Evolutionary conservation across 2,113 vertebrate genomes (phyloP), one percentile per base, ranked within the genome.

Genomic region (Poecile atricapillus): DNA sequence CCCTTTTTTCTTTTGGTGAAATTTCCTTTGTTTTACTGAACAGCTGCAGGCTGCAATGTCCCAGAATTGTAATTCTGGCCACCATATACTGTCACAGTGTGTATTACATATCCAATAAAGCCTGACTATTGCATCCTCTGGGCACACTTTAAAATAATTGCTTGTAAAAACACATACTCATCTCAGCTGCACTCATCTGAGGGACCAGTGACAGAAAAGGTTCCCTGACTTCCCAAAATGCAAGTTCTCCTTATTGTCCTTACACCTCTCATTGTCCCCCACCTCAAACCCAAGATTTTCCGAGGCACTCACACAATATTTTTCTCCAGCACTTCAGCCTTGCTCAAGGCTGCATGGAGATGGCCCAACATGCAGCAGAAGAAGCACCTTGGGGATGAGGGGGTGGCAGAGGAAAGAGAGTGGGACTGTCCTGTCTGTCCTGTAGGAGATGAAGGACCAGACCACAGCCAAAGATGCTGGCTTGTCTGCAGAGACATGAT

Each of bases 21-120:
- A 93, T 97, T 96, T 95, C 88, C 96, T 95, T 92, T 94, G 92
- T 95, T 94, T 96, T 86, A 81, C 95, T 65, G 70, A 94, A 74
- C 95, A 95, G 93, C 95, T 96, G 94, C 91, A 93, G 84, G 41
- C 93, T 95, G 46, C 62, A 46, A 62, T 39, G 89, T 95, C 94
- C 94, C 94, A 85, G 91, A 94, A 85, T 85, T 91, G 87, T 89
- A 93, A 84, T 95, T 95, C 46, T 89, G 95, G 83, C 89, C 73
- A 84, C 91, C 12, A 3, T 93, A 49, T 13, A 49, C 44, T 87
- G 89, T 95, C 89, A 94, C 73, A 84, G 69, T 53, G 46, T 76
- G 83, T 65, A 85, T 96, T 95, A 64, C 87, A 65, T 84, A 83
- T 78, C 91, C 95, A 89, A 13, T 93, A 95, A 95, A 94, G 49